Base-by-base conservation (phyloP, 2,113 vertebrate genomes). In the Bolborhynchus lineola region DNA sequence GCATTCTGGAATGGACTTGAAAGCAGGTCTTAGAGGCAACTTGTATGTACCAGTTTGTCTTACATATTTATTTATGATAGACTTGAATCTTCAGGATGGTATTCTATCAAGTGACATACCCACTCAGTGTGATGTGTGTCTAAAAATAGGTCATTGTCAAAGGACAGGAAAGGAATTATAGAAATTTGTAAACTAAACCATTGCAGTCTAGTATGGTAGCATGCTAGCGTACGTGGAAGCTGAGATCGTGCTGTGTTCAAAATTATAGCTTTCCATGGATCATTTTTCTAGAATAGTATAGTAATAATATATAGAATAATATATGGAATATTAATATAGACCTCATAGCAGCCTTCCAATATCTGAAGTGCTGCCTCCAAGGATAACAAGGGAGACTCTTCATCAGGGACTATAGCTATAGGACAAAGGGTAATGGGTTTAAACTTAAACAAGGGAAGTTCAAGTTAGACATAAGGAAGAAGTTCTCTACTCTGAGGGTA, bases 21-120 rank as follows among this genome's bases (percentile, higher is more conserved):
- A 97, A 97, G 96, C 97, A 96, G 97, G 97, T 97, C 97, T 97
- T 94, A 97, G 92, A 98, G 97, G 97, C 97, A 98, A 97, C 95
- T 96, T 96, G 94, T 86, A 86, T 71, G 70, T 95, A 98, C 97
- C 97, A 97, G 97, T 97, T 97, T 95, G 97, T 93, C 93, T 94
- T 93, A 85, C 91, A 41, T 97, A 91, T 90, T 97, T 93, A 91
- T 96, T 94, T 96, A 55, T 97, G 97, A 97, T 91, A 98, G 97
- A 88, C 92, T 92, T 93, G 97, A 95, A 95, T 98, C 95, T 97
- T 97, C 91, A 96, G 95, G 94, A 97, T 91, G 96, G 97, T 78
- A 95, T 96, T 97, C 97, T 96, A 96, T 97, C 97, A 98, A 97
- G 63, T 97, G 97, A 97, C 97, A 97, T 94, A 90, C 93, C 64